These are phyloP conservation scores for Chaenocephalus aceratus DNA, from an alignment of 2,113 vertebrate genomes.

Conservation along the genomic window DNA sequence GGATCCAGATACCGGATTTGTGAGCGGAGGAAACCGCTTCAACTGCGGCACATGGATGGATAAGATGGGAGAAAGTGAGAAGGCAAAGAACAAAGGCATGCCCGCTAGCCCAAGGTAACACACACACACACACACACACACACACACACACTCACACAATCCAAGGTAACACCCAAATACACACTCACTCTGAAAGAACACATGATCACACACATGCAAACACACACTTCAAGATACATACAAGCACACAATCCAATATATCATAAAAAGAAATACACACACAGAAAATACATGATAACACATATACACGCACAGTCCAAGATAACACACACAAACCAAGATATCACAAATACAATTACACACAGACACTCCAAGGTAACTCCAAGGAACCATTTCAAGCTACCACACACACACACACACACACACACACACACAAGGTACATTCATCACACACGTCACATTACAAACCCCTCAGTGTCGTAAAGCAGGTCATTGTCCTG, in stretches of 20 bases:
- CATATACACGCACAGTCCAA: too few relatives aligned
- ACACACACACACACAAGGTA: not conserved
- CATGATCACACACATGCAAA: not conserved
- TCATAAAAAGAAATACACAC: too few relatives aligned
- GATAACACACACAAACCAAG: too few relatives aligned
- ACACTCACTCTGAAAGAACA: too few relatives aligned
- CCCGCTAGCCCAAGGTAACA: constrained; percentile 91
- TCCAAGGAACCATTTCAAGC: too few relatives aligned
- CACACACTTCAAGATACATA: not conserved
- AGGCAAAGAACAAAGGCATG: constrained; percentile 91
- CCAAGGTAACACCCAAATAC: too few relatives aligned
- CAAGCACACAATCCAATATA: too few relatives aligned
- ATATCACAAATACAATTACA: too few relatives aligned
- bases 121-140: constrained; percentile 64
- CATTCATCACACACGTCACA: too few relatives aligned
- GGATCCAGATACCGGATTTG: constrained; percentile 91
- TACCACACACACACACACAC: not conserved
- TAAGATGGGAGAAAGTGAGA: constrained; percentile 97
- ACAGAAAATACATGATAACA: too few relatives aligned
- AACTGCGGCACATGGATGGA: constrained; percentile 99
- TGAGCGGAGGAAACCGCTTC: constrained; percentile 93
- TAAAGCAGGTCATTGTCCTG: too few relatives aligned
- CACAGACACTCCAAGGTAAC: too few relatives aligned
- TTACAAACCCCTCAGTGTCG: not conserved
- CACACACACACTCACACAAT: not conserved